Conservation (phyloP, 2,113 vertebrate genomes). For the Austrofundulus limnaeus region DNA sequence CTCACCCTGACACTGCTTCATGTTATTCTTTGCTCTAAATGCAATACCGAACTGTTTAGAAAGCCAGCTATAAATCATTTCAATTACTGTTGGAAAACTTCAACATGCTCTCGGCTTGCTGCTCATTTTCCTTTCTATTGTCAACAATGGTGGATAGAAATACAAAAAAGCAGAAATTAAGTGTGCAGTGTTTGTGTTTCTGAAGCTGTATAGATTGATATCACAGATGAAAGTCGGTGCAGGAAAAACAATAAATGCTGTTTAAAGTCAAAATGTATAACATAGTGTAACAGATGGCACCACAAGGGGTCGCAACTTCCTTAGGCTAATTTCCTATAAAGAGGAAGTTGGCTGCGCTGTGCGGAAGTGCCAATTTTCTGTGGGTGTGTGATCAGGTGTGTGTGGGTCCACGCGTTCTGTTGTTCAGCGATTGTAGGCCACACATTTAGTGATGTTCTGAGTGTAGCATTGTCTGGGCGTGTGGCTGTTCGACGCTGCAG, state of each 20-base stretch:
- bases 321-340: no score
- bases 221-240: constrained; percentile 22
- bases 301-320: no score
- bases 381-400: no score
- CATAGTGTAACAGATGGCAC: no score
- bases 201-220: not conserved
- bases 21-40: constrained; percentile 35
- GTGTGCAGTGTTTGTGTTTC: constrained; percentile 8
- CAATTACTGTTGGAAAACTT: constrained; percentile 63
- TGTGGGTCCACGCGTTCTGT: no score
- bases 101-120: constrained; percentile 43
- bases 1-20: constrained; percentile 23
- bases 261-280: constrained; percentile 28
- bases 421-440: no score
- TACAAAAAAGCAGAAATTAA: constrained; percentile 41
- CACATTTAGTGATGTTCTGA: no score
- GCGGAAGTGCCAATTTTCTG: no score
- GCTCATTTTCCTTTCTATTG: constrained; percentile 68
- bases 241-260: constrained; percentile 33
- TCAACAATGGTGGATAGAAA: constrained; percentile 56
- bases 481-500: no score
- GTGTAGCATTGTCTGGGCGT: no score
- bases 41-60: constrained; percentile 51
- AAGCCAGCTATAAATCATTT: constrained; percentile 65
- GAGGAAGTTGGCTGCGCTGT: no score